Evolutionary conservation across 2,113 vertebrate species (phyloP), one percentile per base, ranked within the genome.

Genomic region (Perca flavescens): DNA sequence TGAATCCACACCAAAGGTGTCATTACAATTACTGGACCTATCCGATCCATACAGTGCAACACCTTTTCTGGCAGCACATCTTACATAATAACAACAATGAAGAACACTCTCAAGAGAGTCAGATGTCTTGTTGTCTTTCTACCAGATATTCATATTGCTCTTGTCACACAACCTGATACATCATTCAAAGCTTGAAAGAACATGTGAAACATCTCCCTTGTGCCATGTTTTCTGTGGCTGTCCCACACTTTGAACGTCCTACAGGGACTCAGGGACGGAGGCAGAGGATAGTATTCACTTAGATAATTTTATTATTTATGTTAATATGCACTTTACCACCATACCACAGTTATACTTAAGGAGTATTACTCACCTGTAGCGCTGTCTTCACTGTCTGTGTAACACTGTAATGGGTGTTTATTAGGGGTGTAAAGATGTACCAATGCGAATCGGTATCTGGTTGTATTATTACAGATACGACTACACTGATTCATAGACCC

Each of bases 121-220:
- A 25, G 19, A 57, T 43, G 12, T 56, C 22, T 43, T 43, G 40
- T 31, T 64, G 22, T 84, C 36, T 69, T 62, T 79, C 43, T 47
- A 62, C 36, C 25, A 72, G 28, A 81, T 40, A 80, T 69, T 63
- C 47, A 69, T 74, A 57, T 79, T 84, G 49, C 70, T 70, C 53
- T 61, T 75, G 52, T 83, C 69, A 57, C 52, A 60, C 46, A 69
- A 11, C n/a, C 43, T 22, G 50, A 53, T 43, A 43, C 36, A 70
- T 60, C 57, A 80, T 64, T 82, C 79, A 70, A 70, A 83, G 64
- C 53, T 60, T 83, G 25, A 74, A 75, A 84, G 72, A 77, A 79
- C 57, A 79, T 73, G 50, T 75, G 36, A 79, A 75, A 83, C 19
- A 16, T 61, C 10, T 77, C 83, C 65, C 78, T 52, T 36, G 66